A percentile compares a stretch with the other conserved stretches of the same genome.
These are phyloP conservation scores for Eugnorisma glareosa DNA, from an alignment of 2,888 invertebrate species.

Conservation along the genomic window DNA sequence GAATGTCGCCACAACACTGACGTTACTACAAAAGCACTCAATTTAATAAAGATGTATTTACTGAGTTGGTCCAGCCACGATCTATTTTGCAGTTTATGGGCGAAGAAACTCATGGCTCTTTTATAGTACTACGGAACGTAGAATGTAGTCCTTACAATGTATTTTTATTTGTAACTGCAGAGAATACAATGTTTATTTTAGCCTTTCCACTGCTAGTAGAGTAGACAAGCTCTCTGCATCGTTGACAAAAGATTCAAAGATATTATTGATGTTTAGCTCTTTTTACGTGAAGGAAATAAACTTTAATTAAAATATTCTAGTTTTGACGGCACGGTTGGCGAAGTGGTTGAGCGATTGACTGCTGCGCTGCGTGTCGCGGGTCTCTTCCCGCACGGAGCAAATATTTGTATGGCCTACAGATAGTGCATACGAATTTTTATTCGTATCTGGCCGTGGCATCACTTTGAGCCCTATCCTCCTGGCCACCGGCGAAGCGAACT, in stretches of 20 bases:
- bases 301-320: too few species aligned
- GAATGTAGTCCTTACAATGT: neutral
- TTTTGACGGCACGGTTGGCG: too few species aligned
- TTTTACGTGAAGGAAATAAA: neutral
- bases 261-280: neutral
- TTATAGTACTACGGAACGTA: neutral
- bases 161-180: slow-evolving; percentile 4
- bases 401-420: neutral
- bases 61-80: neutral
- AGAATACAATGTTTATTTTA: slow-evolving; percentile 1
- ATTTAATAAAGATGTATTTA: slow-evolving; percentile 1
- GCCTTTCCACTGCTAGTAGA: slow-evolving; percentile 8
- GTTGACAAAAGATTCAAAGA: neutral
- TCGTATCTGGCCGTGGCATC: too few species aligned
- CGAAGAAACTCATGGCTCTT: neutral
- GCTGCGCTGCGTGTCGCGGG: too few species aligned
- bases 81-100: neutral
- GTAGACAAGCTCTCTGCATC: neutral
- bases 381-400: neutral
- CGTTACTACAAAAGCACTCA: neutral
- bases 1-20: neutral
- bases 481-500: too few species aligned
- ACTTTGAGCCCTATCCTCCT: too few species aligned
- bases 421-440: neutral
- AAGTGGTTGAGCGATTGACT: too few species aligned